phyloP scores from a whole-genome alignment of 2,888 invertebrate species.

The Tetramorium bicarinatum region DNA sequence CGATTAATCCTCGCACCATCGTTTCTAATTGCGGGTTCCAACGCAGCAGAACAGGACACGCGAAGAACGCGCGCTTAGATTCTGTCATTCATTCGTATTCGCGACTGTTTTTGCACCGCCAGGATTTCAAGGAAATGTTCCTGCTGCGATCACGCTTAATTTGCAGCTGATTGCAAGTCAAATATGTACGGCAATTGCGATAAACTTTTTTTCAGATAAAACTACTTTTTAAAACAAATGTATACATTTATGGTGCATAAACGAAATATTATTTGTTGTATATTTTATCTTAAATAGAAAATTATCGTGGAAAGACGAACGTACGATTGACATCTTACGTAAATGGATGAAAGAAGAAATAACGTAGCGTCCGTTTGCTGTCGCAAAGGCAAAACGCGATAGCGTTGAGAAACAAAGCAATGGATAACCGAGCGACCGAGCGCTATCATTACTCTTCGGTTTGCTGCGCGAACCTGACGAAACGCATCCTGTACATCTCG shows the following conservation, averaged over 20 bases:
- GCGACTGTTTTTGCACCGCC: background rate
- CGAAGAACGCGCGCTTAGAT: slow-evolving; percentile 38
- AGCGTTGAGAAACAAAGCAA: slow-evolving; percentile 39
- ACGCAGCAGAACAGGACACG: slow-evolving; percentile 25
- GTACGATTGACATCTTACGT: background rate
- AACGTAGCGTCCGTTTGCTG: background rate
- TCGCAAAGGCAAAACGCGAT: slow-evolving; percentile 24
- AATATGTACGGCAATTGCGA: background rate
- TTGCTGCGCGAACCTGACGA: slow-evolving; percentile 37
- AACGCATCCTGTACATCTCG: slow-evolving; percentile 35
- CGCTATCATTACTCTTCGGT: slow-evolving; percentile 39
- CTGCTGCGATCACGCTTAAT: background rate
- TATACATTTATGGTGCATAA: too few relatives aligned
- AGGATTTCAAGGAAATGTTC: background rate
- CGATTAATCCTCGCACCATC: slow-evolving; percentile 63
- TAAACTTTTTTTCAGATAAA: background rate
- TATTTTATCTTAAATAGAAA: background rate
- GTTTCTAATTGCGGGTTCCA: slow-evolving; percentile 58
- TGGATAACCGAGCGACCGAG: slow-evolving; percentile 1
- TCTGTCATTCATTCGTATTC: slow-evolving; percentile 22
- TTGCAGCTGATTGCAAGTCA: background rate
- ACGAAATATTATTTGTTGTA: background rate
- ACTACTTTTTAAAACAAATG: background rate
- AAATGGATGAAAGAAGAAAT: background rate
- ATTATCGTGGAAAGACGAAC: background rate